Evolutionary conservation across 2,797 vertebrate genomes (phyloP).

Genomic region (Ctenopoma kingsleyae): DNA sequence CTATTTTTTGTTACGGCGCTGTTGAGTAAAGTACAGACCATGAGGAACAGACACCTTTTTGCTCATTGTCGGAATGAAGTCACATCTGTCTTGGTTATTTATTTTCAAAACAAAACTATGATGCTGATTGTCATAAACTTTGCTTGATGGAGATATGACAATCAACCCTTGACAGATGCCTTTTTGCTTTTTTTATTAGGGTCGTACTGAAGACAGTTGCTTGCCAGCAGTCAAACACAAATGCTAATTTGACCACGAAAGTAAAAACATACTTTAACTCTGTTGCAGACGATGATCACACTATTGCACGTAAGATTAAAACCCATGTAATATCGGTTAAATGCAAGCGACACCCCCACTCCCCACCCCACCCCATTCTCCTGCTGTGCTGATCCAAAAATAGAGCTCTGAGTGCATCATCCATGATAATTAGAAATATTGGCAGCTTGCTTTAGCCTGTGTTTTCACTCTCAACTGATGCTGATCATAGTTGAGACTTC

Average conservation of each 20-base stretch:
- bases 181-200: not conserved
- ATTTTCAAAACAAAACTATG: not conserved
- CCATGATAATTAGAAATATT: conserved; percentile 67
- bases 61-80: not conserved
- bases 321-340: not conserved
- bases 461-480: conserved; percentile 59
- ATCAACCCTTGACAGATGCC: not conserved
- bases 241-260: conserved; percentile 23
- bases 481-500: conserved; percentile 57
- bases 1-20: not conserved
- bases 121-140: not conserved
- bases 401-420: conserved; percentile 57
- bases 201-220: not conserved
- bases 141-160: not conserved
- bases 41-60: not conserved
- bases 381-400: conserved; percentile 53
- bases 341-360: not conserved
- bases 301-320: not conserved
- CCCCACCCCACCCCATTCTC: conserved; percentile 23
- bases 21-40: not conserved
- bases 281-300: not conserved
- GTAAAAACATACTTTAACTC: conserved; percentile 1
- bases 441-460: conserved; percentile 52
- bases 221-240: conserved; percentile 6
- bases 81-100: not conserved